These are phyloP conservation scores for Bombus impatiens DNA, from an alignment of 1,140 invertebrate species.

Conservation along the genomic window DNA sequence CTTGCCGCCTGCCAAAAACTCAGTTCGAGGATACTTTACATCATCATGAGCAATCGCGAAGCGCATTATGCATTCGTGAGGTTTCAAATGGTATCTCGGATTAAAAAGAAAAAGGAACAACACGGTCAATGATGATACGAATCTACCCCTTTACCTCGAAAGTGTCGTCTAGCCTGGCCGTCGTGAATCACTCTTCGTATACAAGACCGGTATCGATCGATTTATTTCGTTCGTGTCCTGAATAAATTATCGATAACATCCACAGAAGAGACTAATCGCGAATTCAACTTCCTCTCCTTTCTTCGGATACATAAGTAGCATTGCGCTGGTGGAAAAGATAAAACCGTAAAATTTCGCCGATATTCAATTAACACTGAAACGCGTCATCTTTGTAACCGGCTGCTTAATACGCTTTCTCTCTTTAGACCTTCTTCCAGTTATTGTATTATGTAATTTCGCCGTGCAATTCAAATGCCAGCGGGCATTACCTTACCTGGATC, in stretches of 20 bases:
- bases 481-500: neutral
- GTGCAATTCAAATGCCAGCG: conserved; percentile 15
- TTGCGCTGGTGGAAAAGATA: neutral
- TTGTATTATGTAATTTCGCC: conserved; percentile 26
- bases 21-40: neutral
- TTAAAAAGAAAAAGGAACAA: neutral
- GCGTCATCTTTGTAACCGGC: conserved; percentile 23
- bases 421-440: conserved; percentile 26
- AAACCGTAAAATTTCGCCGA: neutral
- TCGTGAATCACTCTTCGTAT: conserved; percentile 15
- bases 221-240: conserved; percentile 29
- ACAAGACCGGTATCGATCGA: conserved; percentile 1
- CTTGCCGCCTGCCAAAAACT: neutral
- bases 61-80: neutral
- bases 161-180: neutral
- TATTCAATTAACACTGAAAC: conserved; percentile 29
- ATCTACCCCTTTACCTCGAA: conserved; percentile 28
- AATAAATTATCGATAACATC: conserved; percentile 18
- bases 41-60: neutral
- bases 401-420: conserved; percentile 44
- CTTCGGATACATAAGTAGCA: neutral
- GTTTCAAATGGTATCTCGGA: neutral
- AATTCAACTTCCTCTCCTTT: neutral
- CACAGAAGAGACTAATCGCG: neutral
- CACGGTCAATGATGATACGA: neutral